phyloP scores from a whole-genome alignment of 2,888 invertebrate genomes.

The Gisinianus flammeolus region DNA sequence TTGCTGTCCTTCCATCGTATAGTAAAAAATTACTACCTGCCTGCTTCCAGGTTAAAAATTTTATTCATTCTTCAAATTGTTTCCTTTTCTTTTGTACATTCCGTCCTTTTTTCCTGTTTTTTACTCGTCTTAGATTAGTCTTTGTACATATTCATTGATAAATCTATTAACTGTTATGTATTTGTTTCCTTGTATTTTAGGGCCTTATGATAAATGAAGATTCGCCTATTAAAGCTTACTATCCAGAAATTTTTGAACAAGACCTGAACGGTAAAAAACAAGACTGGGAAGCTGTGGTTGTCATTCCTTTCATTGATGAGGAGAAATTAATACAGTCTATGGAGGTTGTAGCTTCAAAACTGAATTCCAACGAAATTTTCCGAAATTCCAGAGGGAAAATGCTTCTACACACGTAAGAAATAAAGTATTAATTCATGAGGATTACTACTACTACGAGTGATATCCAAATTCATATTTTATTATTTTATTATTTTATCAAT shows the following conservation, averaged over 20 bases:
- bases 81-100: too few species aligned
- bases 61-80: too few species aligned
- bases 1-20: constrained; percentile 83
- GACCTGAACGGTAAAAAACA: constrained; percentile 95
- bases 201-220: constrained; percentile 75
- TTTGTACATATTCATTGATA: neutral
- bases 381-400: constrained; percentile 89
- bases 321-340: constrained; percentile 76
- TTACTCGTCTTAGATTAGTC: too few species aligned
- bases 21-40: constrained; percentile 76
- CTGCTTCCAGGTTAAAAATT: constrained; percentile 70
- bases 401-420: constrained; percentile 73
- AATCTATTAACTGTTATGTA: neutral
- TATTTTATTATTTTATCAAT: too few species aligned
- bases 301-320: constrained; percentile 93
- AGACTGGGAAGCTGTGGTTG: constrained; percentile 95
- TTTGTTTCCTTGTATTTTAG: too few species aligned
- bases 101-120: too few species aligned
- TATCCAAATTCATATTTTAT: too few species aligned
- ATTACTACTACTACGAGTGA: too few species aligned
- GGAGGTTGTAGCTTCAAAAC: constrained; percentile 69
- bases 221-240: constrained; percentile 87
- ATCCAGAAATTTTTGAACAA: constrained; percentile 87
- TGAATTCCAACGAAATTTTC: constrained; percentile 73
- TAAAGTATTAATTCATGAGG: too few species aligned